Conservation (phyloP, 2,797 vertebrate genomes). For the Florisuga fusca region DNA sequence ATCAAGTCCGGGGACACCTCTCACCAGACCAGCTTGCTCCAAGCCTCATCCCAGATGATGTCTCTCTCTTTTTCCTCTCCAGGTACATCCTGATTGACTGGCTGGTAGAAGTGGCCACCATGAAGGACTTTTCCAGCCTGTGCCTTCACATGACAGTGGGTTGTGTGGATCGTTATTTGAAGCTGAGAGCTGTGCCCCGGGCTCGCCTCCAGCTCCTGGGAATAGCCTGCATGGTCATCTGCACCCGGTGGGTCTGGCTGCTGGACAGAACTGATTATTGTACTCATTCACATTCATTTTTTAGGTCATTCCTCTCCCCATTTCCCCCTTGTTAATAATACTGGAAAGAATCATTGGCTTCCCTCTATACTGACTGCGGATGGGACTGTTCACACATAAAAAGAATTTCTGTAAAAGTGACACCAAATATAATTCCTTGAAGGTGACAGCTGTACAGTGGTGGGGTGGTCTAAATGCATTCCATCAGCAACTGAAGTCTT, state of each 20-base stretch:
- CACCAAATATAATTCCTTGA: background rate
- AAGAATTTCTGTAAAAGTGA: background rate
- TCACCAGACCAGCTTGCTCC: too few species aligned
- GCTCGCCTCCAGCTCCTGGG: conserved; percentile 92
- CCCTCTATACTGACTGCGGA: background rate
- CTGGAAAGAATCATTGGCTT: background rate
- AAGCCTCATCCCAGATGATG: too few species aligned
- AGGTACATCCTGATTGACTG: conserved; percentile 98
- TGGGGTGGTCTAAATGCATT: background rate
- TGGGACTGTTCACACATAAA: background rate
- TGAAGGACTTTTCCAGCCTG: conserved; percentile 97
- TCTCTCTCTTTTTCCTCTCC: background rate
- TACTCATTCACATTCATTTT: background rate
- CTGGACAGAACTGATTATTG: background rate
- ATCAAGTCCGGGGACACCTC: too few species aligned
- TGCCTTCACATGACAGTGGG: conserved; percentile 93
- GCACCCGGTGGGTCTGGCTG: conserved; percentile 87
- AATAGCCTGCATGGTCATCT: conserved; percentile 98
- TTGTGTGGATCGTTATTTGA: conserved; percentile 93
- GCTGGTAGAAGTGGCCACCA: conserved; percentile 97
- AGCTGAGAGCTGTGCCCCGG: conserved; percentile 87
- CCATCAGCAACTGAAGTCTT: background rate
- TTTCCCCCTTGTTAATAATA: background rate
- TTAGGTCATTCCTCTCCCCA: too few species aligned
- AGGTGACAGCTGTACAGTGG: background rate